A percentile compares a stretch with the other conserved stretches of the same genome.
phyloP scores from a whole-genome alignment of 2,888 invertebrate genomes.

The Tetranychus truncatus region DNA sequence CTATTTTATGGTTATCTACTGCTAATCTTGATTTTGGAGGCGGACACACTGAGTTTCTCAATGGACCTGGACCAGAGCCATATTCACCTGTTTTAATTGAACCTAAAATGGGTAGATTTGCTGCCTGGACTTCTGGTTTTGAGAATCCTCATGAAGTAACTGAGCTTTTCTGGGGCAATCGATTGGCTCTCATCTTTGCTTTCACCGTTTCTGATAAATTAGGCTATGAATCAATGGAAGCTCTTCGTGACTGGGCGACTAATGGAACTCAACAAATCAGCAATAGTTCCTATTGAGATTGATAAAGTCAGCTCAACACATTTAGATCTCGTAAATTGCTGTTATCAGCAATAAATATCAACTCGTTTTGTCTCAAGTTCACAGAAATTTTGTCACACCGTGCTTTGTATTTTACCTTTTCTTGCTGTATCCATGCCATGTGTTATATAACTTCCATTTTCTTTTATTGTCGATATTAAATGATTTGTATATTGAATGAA shows the following conservation, averaged over 20 bases:
- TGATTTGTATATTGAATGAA: no score
- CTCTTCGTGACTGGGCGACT: conserved; percentile 8
- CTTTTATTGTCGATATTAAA: no score
- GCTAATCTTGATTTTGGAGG: conserved; percentile 12
- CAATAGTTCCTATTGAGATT: not conserved
- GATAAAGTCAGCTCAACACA: no score
- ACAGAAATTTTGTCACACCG: no score
- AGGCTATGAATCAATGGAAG: conserved; percentile 8
- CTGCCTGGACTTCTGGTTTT: conserved; percentile 12
- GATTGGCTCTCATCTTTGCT: conserved; percentile 14
- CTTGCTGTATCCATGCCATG: no score
- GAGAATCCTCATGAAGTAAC: conserved; percentile 15
- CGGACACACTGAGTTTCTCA: conserved; percentile 10
- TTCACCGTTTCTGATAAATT: conserved; percentile 1
- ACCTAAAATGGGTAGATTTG: conserved; percentile 11
- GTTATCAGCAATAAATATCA: no score
- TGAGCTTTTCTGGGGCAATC: conserved; percentile 5
- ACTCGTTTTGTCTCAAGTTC: no score
- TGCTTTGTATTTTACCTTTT: no score
- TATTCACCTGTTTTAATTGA: conserved; percentile 8
- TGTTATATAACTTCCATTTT: no score
- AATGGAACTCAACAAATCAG: not conserved
- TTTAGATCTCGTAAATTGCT: no score
- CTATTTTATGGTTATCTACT: conserved; percentile 12
- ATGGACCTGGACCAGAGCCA: conserved; percentile 12